Percentiles rank a stretch among this genome's conserved stretches.
phyloP scores from a whole-genome alignment of 2,888 invertebrate genomes.

The Apodemia zela region DNA sequence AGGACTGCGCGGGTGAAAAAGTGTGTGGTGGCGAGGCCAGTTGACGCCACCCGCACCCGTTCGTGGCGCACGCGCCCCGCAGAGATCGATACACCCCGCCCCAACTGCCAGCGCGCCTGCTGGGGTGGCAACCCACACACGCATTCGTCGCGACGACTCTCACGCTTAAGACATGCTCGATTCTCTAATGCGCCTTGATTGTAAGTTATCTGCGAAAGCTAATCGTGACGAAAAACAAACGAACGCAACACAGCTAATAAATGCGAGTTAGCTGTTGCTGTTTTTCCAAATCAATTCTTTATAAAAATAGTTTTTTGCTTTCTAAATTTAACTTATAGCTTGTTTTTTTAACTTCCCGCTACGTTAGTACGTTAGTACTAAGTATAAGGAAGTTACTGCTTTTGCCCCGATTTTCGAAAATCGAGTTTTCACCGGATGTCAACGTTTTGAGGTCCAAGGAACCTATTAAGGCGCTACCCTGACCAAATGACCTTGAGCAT shows the following conservation, averaged over 20 bases:
- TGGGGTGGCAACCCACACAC: conserved; percentile 45
- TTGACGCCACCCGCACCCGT: conserved; percentile 49
- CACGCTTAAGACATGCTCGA: conserved; percentile 44
- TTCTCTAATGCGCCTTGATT: conserved; percentile 49
- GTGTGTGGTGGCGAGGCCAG: conserved; percentile 46
- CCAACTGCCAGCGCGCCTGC: conserved; percentile 56
- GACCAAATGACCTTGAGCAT: too few relatives aligned
- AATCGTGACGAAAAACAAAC: conserved; percentile 21
- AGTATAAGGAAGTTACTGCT: too few relatives aligned
- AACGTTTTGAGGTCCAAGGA: too few relatives aligned
- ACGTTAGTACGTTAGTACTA: too few relatives aligned
- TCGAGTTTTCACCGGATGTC: too few relatives aligned
- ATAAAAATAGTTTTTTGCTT: too few relatives aligned
- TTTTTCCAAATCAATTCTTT: too few relatives aligned
- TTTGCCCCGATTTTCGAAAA: too few relatives aligned
- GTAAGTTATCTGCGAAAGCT: conserved; percentile 37
- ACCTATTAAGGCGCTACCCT: too few relatives aligned
- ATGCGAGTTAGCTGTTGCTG: neutral
- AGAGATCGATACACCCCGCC: conserved; percentile 76
- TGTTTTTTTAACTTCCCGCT: too few relatives aligned
- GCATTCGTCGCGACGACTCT: conserved; percentile 40
- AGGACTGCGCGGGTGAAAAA: conserved; percentile 64
- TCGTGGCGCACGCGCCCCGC: conserved; percentile 69
- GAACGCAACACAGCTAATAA: conserved; percentile 8
- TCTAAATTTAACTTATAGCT: too few relatives aligned